Base-by-base conservation (phyloP, 2,888 invertebrate genomes). In the Entomobrya multifasciata region DNA sequence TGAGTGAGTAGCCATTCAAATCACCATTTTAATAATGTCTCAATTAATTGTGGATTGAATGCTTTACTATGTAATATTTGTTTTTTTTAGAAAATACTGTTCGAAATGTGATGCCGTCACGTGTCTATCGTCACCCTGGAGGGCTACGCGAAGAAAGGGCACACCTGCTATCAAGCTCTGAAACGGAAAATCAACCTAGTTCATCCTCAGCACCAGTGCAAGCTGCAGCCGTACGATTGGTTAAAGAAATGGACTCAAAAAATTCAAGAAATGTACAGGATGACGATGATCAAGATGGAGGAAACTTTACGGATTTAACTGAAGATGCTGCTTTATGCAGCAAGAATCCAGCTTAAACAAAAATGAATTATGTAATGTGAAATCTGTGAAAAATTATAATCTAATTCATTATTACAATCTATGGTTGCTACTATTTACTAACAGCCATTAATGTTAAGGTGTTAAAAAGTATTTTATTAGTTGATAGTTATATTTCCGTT, bases 1-100 rank as follows among this genome's bases (percentile, higher is more conserved):
- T 98, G 62, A 95, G 97, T 94, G 93, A 92, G 95, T 93, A 10
- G 13, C 55, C 77, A 36, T 36, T 4, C 8, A 36, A n/a, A n/a
- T 17, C 15, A 27, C 62, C 25, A 17, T 52, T 17, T 3, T 25
- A 11, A 10, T 27, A 27, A 13, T 67, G 1, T 70, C 47, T 20
- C 10, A 41, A 36, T 10, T 41, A n/a, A 70, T 47, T 20, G 1
- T n/a, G n/a, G n/a, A n/a, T n/a, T n/a, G n/a, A n/a, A n/a, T n/a
- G n/a, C n/a, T n/a, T n/a, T n/a, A n/a, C n/a, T 10, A 57, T 36
- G 8, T 36, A 36, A 36, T 36, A 57, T 36, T 6, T 25, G 22
- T 27, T 11, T 27, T 22, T 72, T 74, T 0, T 36, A 90, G 89
- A 87, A 55, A 90, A 87, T 57, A 90, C 90, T 6, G 91, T 90